These are phyloP conservation scores for Noctilio leporinus DNA, from an alignment of 2,113 vertebrate genomes.

Conservation along the genomic window DNA sequence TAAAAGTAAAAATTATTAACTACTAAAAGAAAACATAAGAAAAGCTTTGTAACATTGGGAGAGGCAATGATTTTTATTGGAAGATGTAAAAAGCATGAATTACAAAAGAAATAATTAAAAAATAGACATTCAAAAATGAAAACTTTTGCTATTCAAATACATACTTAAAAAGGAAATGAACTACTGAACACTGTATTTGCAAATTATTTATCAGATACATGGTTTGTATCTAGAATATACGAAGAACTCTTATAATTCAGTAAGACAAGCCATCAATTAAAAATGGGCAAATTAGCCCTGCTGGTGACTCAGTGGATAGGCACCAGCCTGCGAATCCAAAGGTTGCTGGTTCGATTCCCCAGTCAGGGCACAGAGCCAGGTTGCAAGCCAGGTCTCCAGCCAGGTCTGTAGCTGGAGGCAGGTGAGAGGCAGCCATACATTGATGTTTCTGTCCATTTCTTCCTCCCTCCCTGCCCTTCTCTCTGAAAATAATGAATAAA, in stretches of 20 bases:
- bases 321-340: no score
- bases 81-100: not conserved
- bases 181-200: not conserved
- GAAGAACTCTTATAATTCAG: not conserved
- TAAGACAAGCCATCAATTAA: not conserved
- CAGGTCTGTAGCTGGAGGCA: no score
- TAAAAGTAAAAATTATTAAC: not conserved
- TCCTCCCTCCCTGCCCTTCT: no score
- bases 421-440: no score
- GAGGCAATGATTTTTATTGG: not conserved
- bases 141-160: not conserved
- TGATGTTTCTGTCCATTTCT: no score
- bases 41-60: not conserved
- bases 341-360: no score
- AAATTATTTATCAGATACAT: not conserved
- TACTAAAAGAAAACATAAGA: not conserved
- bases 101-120: not conserved
- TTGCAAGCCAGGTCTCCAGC: no score
- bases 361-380: no score
- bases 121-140: not conserved
- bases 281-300: not conserved
- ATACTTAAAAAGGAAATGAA: not conserved
- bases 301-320: no score
- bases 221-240: not conserved
- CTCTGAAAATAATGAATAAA: no score